Evolutionary conservation across 2,888 invertebrate genomes (phyloP).

Genomic region (Acanthosepion esculentum): DNA sequence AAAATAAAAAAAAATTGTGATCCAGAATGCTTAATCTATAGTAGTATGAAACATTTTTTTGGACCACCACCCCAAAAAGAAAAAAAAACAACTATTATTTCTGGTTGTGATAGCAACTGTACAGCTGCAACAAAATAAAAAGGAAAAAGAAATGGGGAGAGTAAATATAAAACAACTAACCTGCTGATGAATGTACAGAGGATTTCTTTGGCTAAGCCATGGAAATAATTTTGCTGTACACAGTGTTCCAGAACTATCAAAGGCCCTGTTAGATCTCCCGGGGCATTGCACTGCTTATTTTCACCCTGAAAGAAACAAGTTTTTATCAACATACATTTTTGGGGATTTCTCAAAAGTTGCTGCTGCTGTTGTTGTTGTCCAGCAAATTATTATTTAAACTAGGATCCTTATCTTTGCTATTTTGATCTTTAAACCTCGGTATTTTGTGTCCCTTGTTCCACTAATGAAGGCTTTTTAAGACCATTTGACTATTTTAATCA

Average conservation of each 20-base stretch:
- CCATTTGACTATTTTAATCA: too few species aligned
- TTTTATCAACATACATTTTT: neutral
- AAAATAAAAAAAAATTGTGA: too few species aligned
- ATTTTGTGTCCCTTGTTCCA: too few species aligned
- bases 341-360: neutral
- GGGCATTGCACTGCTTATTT: constrained; percentile 80
- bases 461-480: too few species aligned
- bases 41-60: too few species aligned
- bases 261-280: constrained; percentile 81
- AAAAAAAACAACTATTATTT: too few species aligned
- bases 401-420: neutral
- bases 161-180: constrained; percentile 58
- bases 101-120: too few species aligned
- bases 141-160: too few species aligned
- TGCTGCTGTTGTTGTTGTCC: neutral
- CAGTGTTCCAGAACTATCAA: constrained; percentile 79
- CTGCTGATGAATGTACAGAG: constrained; percentile 77
- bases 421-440: too few species aligned
- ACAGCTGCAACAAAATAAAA: too few species aligned
- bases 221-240: constrained; percentile 78
- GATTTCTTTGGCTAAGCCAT: constrained; percentile 77
- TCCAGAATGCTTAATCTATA: too few species aligned
- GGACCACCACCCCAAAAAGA: too few species aligned
- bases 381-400: neutral
- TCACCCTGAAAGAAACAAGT: constrained; percentile 76